phyloP scores from a whole-genome alignment of 2,888 invertebrate genomes.

The Polietes domitor region DNA sequence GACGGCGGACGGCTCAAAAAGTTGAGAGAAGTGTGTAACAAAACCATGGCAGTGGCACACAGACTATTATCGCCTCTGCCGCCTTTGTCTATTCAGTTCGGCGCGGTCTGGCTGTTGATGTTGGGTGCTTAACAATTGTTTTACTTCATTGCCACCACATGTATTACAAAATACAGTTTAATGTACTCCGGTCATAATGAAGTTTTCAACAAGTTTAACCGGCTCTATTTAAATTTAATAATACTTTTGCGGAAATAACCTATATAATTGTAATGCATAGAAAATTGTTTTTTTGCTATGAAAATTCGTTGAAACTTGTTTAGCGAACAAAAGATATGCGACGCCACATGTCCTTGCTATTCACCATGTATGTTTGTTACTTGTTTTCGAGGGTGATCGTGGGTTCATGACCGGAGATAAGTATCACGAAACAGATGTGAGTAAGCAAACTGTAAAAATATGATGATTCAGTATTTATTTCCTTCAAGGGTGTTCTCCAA shows the following conservation, averaged over 20 bases:
- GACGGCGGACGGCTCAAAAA: not conserved
- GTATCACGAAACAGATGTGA: no score
- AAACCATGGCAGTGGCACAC: conserved; percentile 66
- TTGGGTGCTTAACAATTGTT: conserved; percentile 54
- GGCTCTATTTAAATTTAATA: conserved; percentile 50
- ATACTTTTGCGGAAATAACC: conserved; percentile 63
- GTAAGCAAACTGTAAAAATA: no score
- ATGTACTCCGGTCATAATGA: conserved; percentile 53
- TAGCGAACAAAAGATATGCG: not conserved
- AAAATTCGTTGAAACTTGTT: conserved; percentile 16
- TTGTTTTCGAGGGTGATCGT: no score
- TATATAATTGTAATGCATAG: conserved; percentile 37
- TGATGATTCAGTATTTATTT: no score
- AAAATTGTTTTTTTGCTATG: conserved; percentile 3
- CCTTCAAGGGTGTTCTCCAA: no score
- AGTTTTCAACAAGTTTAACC: conserved; percentile 56
- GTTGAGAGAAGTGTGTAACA: conserved; percentile 37
- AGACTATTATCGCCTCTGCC: conserved; percentile 17
- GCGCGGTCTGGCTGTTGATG: conserved; percentile 11
- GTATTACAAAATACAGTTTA: conserved; percentile 59
- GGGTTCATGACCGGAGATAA: no score
- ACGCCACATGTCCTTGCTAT: not conserved
- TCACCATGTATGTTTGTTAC: no score
- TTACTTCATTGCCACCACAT: conserved; percentile 57
- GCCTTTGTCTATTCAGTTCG: conserved; percentile 5